Evolutionary conservation across 2,888 invertebrate genomes (phyloP).

Genomic region (Netelia virgata): DNA sequence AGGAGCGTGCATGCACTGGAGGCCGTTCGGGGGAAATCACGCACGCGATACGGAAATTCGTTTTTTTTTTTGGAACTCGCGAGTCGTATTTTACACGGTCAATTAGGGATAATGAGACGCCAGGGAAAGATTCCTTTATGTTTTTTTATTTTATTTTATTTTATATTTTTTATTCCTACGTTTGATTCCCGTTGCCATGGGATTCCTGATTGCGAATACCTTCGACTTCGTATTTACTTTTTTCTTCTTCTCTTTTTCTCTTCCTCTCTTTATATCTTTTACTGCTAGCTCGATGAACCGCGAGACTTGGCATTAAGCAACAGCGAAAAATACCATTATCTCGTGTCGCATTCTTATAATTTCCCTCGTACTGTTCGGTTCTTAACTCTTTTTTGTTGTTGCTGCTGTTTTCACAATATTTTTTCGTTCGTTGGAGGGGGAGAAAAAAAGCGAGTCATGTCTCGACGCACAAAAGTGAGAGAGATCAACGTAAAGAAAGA

Average conservation of each 20-base stretch:
- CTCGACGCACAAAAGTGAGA: too few relatives aligned
- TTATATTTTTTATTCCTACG: background rate
- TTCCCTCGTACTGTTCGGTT: background rate
- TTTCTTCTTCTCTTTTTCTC: background rate
- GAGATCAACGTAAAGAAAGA: background rate
- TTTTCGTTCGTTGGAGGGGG: background rate
- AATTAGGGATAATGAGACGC: slow-evolving; percentile 36
- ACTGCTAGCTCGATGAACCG: slow-evolving; percentile 47
- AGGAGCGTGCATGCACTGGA: background rate
- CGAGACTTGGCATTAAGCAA: slow-evolving; percentile 41
- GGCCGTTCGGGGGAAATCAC: background rate
- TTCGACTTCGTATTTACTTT: slow-evolving; percentile 4
- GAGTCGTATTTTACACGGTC: slow-evolving; percentile 12
- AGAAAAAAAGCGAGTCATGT: background rate
- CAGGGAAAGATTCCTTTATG: background rate
- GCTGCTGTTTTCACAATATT: slow-evolving; percentile 3
- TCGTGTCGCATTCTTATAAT: slow-evolving; percentile 38
- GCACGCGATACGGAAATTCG: slow-evolving; percentile 44
- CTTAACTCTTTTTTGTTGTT: background rate
- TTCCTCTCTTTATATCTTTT: slow-evolving; percentile 14
- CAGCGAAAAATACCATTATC: slow-evolving; percentile 25
- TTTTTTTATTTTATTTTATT: background rate
- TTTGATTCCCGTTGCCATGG: slow-evolving; percentile 4
- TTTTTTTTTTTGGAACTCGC: slow-evolving; percentile 1
- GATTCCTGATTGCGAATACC: slow-evolving; percentile 8